These are phyloP conservation scores for Idaea straminata DNA, from an alignment of 2,888 invertebrate species.

Conservation along the genomic window DNA sequence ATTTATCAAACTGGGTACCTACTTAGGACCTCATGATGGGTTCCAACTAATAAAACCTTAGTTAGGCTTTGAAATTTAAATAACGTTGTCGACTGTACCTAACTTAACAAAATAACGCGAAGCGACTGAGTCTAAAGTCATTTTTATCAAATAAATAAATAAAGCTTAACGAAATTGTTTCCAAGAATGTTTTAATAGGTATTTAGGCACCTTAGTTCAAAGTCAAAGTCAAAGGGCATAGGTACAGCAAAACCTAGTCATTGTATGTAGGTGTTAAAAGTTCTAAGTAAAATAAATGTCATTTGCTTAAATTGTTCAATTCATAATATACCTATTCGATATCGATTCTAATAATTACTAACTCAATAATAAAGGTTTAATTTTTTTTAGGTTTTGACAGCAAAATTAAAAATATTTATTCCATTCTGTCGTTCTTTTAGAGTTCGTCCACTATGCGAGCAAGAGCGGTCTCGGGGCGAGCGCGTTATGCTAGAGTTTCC, in stretches of 20 bases:
- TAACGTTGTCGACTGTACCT: too few relatives aligned
- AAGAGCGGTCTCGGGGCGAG: conserved; percentile 86
- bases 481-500: conserved; percentile 89
- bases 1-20: too few relatives aligned
- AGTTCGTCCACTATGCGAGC: conserved; percentile 89
- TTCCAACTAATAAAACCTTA: too few relatives aligned
- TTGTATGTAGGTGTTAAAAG: not conserved
- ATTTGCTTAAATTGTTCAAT: not conserved
- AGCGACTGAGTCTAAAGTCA: too few relatives aligned
- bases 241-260: not conserved
- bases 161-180: not conserved
- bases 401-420: too few relatives aligned
- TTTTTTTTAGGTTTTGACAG: too few relatives aligned
- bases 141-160: not conserved
- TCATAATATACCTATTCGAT: too few relatives aligned
- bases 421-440: conserved; percentile 58
- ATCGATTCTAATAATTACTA: too few relatives aligned
- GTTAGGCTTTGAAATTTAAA: too few relatives aligned
- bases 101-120: too few relatives aligned
- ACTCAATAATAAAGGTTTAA: too few relatives aligned
- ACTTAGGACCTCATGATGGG: too few relatives aligned
- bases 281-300: conserved; percentile 1
- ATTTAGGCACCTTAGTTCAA: not conserved
- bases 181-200: not conserved
- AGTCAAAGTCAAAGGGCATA: not conserved